A percentile compares a stretch with the other conserved stretches of the same genome.
Conservation (phyloP, 1,140 invertebrate species). For the Drosophila kikkawai region DNA sequence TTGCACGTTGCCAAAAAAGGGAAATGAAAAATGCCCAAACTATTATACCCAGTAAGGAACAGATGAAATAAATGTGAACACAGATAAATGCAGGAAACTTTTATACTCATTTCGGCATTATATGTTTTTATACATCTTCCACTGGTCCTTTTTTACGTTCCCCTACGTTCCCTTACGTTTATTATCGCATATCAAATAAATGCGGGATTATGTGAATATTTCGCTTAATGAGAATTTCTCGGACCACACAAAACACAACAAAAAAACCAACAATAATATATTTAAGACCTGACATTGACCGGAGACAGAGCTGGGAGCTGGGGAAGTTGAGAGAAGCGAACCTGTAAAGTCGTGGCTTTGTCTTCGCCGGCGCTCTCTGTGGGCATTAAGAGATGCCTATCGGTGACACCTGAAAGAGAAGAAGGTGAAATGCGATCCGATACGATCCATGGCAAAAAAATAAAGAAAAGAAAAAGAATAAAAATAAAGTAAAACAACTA, state of each 20-base stretch:
- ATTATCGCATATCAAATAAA: slow-evolving; percentile 84
- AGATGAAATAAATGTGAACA: slow-evolving; percentile 35
- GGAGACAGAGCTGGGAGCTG: slow-evolving; percentile 24
- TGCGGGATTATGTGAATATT: slow-evolving; percentile 84
- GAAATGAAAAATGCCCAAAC: slow-evolving; percentile 29
- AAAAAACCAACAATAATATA: slow-evolving; percentile 2
- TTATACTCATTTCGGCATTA: slow-evolving; percentile 41
- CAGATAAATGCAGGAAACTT: slow-evolving; percentile 36
- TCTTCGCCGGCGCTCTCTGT: slow-evolving; percentile 62
- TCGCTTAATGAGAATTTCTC: slow-evolving; percentile 82
- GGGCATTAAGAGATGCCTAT: slow-evolving; percentile 83
- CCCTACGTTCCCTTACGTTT: slow-evolving; percentile 30
- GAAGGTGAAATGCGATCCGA: slow-evolving; percentile 84
- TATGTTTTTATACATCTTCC: slow-evolving; percentile 19
- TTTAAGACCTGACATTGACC: slow-evolving; percentile 37
- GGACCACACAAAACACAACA: slow-evolving; percentile 65
- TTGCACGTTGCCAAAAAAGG: slow-evolving; percentile 21
- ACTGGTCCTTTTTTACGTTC: slow-evolving; percentile 29
- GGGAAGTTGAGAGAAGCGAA: slow-evolving; percentile 34
- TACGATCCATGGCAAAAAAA: slow-evolving; percentile 62
- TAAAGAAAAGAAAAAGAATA: slow-evolving; percentile 14
- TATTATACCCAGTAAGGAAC: slow-evolving; percentile 26
- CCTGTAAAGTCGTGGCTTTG: slow-evolving; percentile 68
- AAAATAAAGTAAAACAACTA: slow-evolving; percentile 40
- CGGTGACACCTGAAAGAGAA: slow-evolving; percentile 83